A percentile compares a stretch with the other conserved stretches of the same genome.
Conservation (phyloP, 1,140 invertebrate species). For the Conus ventricosus region DNA sequence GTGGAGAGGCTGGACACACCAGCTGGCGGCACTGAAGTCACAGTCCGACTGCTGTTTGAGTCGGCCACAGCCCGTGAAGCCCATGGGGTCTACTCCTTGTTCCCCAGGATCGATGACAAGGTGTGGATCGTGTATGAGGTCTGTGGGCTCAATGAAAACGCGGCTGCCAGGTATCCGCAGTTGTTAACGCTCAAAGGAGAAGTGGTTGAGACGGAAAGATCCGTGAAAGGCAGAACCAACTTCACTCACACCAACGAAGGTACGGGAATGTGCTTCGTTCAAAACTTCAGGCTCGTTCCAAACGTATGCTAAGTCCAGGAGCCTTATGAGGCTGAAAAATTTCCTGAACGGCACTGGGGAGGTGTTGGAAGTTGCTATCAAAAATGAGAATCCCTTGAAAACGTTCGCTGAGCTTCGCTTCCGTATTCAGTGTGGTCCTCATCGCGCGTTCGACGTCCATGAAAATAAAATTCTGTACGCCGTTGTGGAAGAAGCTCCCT, state of each 20-base stretch:
- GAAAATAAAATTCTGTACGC: not conserved
- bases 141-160: not conserved
- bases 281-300: not conserved
- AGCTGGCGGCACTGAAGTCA: not conserved
- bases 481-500: not conserved
- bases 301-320: conserved; percentile 5
- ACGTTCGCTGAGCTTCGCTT: not conserved
- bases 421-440: not conserved
- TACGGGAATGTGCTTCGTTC: not conserved
- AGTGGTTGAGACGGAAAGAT: not conserved
- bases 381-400: not conserved
- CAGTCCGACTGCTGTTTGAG: not conserved
- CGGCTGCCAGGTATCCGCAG: not conserved
- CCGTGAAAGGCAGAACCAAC: not conserved
- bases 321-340: not conserved
- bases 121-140: not conserved
- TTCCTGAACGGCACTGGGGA: not conserved
- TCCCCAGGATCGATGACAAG: not conserved
- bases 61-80: not conserved
- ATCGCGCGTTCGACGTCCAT: not conserved
- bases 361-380: not conserved
- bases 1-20: conserved; percentile 4
- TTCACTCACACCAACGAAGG: conserved; percentile 1
- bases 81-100: not conserved
- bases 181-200: not conserved